Conservation (phyloP, 2,797 vertebrate species). For the Danio aesculapii region DNA sequence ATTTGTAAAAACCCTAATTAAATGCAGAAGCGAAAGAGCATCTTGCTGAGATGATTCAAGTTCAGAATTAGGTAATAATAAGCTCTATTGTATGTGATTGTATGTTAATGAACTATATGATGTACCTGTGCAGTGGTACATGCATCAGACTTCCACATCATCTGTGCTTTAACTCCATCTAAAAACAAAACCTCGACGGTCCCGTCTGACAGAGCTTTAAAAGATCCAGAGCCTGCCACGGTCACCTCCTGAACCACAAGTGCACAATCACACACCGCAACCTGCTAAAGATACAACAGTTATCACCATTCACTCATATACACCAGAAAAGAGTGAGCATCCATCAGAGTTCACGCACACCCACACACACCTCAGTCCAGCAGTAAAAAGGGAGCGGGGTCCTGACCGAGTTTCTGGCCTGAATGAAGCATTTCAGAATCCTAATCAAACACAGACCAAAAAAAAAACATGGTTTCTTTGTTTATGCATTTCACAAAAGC, state of each 20-base stretch:
- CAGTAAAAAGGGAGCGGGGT: conserved; percentile 67
- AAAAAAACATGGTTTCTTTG: neutral
- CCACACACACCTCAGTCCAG: conserved; percentile 65
- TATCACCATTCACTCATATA: neutral
- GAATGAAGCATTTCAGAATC: conserved; percentile 72
- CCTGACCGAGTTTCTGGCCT: conserved; percentile 67
- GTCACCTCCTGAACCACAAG: conserved; percentile 25
- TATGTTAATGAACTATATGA: neutral
- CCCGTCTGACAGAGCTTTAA: conserved; percentile 54
- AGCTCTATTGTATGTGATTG: neutral
- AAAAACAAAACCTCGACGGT: conserved; percentile 47
- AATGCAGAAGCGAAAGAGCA: neutral
- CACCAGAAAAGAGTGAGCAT: neutral
- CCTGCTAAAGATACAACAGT: conserved; percentile 19
- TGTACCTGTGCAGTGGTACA: conserved; percentile 39
- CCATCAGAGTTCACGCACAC: neutral
- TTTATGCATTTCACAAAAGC: neutral
- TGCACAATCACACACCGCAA: conserved; percentile 13
- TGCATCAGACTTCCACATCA: conserved; percentile 38
- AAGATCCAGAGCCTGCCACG: conserved; percentile 11
- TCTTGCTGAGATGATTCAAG: neutral
- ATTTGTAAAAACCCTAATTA: neutral
- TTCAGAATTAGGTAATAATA: neutral
- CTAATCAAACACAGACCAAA: conserved; percentile 61
- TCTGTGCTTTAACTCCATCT: conserved; percentile 51